Conservation (phyloP, 2,797 vertebrate species). For the Pangasius mekongensis region DNA sequence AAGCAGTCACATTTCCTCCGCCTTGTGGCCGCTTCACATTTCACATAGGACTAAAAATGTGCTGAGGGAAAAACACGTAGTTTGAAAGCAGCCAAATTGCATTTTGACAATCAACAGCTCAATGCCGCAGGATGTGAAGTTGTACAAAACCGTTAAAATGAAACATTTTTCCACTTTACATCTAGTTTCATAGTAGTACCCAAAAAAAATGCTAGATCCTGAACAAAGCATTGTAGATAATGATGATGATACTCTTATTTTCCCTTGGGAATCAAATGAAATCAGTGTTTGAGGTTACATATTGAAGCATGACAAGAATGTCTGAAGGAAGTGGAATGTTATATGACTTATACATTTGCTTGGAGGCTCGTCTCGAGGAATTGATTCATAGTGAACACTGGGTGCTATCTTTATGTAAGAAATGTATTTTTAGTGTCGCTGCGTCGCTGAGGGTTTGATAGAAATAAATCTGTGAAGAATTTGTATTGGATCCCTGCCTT, state of each 20-base stretch:
- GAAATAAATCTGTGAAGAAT: slow-evolving; percentile 62
- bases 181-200: neutral
- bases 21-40: neutral
- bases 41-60: neutral
- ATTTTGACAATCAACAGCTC: slow-evolving; percentile 46
- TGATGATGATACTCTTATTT: neutral
- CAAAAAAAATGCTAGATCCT: neutral
- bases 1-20: neutral
- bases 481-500: slow-evolving; percentile 70
- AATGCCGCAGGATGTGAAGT: neutral
- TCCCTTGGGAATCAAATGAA: neutral
- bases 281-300: slow-evolving; percentile 29
- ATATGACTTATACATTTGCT: slow-evolving; percentile 19
- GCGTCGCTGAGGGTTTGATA: slow-evolving; percentile 60
- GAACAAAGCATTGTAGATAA: neutral
- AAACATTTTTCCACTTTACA: slow-evolving; percentile 9
- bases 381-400: slow-evolving; percentile 36
- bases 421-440: slow-evolving; percentile 17
- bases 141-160: neutral
- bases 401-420: slow-evolving; percentile 38
- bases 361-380: slow-evolving; percentile 49
- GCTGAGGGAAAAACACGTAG: neutral
- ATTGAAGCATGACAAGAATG: neutral
- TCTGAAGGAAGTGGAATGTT: neutral
- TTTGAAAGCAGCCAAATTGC: neutral